phyloP scores from a whole-genome alignment of 2,113 vertebrate genomes.

The Glaucomys volans region DNA sequence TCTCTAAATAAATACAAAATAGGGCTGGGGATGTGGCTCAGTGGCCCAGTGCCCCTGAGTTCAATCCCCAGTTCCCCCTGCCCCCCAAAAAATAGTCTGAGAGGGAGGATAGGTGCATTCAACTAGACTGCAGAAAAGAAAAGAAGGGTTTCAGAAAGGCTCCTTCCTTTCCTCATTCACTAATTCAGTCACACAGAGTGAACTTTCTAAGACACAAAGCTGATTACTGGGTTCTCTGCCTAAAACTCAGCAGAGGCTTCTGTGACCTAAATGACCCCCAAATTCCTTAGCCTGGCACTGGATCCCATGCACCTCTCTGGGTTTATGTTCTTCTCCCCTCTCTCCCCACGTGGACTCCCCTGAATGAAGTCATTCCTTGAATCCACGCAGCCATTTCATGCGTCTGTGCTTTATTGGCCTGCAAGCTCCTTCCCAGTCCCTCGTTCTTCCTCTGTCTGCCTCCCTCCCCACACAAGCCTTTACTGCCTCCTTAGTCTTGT shows the following conservation, averaged over 20 bases:
- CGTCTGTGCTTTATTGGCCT: not conserved
- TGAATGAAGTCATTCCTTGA: not conserved
- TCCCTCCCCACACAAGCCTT: too few species aligned
- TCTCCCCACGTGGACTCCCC: rapidly evolving
- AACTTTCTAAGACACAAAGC: not conserved
- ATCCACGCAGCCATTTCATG: not conserved
- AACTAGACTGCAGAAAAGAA: not conserved
- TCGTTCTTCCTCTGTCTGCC: not conserved
- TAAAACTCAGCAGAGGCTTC: not conserved
- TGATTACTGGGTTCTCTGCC: not conserved
- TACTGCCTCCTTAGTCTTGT: not conserved
- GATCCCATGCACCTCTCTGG: not conserved
- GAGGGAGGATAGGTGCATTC: not conserved
- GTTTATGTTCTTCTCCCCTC: too few species aligned
- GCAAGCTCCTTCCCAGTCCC: not conserved
- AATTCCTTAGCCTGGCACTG: not conserved
- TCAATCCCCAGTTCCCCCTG: too few species aligned
- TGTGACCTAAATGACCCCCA: not conserved
- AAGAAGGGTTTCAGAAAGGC: not conserved
- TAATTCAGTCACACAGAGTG: not conserved
- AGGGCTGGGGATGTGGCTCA: too few species aligned
- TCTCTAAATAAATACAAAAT: too few species aligned
- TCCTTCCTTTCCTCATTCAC: not conserved
- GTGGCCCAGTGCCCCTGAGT: too few species aligned
- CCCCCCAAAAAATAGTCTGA: too few species aligned